phyloP scores from a whole-genome alignment of 2,113 vertebrate genomes.

The Tragelaphus imberbis region DNA sequence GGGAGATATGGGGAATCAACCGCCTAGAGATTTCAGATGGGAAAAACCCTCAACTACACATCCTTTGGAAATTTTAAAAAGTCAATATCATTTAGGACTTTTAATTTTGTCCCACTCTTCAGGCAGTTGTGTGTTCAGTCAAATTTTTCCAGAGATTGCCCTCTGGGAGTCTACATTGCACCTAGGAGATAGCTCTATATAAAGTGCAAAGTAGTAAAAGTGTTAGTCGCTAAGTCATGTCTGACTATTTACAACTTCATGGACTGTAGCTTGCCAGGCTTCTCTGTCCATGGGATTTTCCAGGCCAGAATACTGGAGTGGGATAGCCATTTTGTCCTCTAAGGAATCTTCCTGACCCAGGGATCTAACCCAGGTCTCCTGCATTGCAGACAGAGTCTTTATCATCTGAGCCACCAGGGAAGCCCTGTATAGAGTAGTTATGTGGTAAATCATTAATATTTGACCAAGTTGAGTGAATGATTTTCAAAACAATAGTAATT shows the following conservation, averaged over 20 bases:
- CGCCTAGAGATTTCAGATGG: neutral
- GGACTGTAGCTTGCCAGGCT: neutral
- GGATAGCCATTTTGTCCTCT: neutral
- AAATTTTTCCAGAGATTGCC: neutral
- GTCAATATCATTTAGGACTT: neutral
- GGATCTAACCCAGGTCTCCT: neutral
- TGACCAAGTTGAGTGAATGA: neutral
- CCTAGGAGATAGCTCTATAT: neutral
- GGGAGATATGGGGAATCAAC: neutral
- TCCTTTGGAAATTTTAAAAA: neutral
- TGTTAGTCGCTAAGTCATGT: accelerated
- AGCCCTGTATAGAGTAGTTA: neutral
- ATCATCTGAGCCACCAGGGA: neutral
- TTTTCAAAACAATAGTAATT: neutral
- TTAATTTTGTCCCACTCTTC: neutral
- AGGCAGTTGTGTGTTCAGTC: neutral
- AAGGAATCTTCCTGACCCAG: neutral
- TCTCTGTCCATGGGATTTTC: neutral
- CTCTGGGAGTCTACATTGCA: neutral
- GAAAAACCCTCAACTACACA: neutral
- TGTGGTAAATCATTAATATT: neutral
- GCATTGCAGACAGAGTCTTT: neutral
- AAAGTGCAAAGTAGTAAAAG: neutral
- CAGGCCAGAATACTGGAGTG: neutral
- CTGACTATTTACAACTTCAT: neutral